A percentile compares a stretch with the other conserved stretches of the same genome.
phyloP scores from a whole-genome alignment of 2,888 invertebrate species.

The Pharmacophagus antenor region DNA sequence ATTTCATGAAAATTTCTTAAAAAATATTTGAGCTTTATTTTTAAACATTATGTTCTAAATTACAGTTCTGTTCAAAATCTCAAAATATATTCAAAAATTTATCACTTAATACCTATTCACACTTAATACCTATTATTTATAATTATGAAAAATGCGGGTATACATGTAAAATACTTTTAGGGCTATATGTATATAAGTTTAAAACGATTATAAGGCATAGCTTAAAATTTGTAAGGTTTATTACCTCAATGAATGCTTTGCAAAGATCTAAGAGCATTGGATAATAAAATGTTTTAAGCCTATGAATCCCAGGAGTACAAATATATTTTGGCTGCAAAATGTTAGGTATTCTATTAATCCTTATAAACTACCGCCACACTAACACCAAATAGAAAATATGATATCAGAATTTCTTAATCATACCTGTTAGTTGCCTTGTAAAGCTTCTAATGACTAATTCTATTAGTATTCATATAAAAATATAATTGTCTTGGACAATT shows the following conservation, averaged over 20 bases:
- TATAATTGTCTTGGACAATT: slow-evolving; percentile 75
- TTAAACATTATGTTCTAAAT: slow-evolving; percentile 5
- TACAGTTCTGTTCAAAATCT: slow-evolving; percentile 7
- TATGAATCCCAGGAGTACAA: slow-evolving; percentile 7
- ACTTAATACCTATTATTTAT: slow-evolving; percentile 2
- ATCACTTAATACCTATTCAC: neutral
- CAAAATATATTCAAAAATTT: slow-evolving; percentile 18
- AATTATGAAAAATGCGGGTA: slow-evolving; percentile 17
- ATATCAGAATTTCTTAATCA: slow-evolving; percentile 40
- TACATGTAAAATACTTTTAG: slow-evolving; percentile 3
- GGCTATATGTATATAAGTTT: slow-evolving; percentile 3
- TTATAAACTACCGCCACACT: slow-evolving; percentile 38
- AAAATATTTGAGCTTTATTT: slow-evolving; percentile 25
- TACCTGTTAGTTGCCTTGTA: slow-evolving; percentile 65
- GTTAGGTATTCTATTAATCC: slow-evolving; percentile 1
- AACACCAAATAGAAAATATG: slow-evolving; percentile 45
- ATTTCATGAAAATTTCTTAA: neutral
- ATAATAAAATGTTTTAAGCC: slow-evolving; percentile 27
- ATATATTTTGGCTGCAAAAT: slow-evolving; percentile 15
- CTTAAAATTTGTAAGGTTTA: neutral
- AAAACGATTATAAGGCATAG: neutral
- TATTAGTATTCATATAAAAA: slow-evolving; percentile 67
- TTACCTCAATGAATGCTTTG: neutral
- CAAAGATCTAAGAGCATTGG: neutral
- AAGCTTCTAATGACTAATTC: slow-evolving; percentile 67